These are phyloP conservation scores for Eospalax fontanierii DNA, from an alignment of 2,797 vertebrate genomes.

Conservation along the genomic window DNA sequence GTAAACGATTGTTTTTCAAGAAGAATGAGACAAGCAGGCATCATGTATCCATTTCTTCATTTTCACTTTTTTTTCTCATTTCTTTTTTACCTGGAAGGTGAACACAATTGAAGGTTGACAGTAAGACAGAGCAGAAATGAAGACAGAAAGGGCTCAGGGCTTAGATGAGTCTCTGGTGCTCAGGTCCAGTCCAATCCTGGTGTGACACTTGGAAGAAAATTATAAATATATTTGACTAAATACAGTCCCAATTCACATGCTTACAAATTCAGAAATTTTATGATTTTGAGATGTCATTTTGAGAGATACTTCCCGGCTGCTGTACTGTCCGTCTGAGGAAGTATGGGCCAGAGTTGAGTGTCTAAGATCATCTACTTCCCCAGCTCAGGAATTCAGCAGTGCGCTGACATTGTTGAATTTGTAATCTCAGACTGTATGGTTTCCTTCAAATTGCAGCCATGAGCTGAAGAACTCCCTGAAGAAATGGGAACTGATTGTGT, in stretches of 20 bases:
- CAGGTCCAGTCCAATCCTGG: background rate
- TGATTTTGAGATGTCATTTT: background rate
- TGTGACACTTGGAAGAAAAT: background rate
- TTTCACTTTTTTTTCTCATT: background rate
- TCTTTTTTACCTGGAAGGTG: background rate
- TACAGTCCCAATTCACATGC: background rate
- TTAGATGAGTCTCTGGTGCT: background rate
- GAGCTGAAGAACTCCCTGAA: slow-evolving; percentile 63
- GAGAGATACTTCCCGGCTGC: background rate
- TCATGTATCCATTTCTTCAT: background rate
- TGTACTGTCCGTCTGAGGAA: background rate
- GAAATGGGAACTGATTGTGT: slow-evolving; percentile 67
- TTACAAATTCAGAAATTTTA: background rate
- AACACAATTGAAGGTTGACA: background rate
- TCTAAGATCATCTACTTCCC: background rate
- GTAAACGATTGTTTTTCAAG: background rate
- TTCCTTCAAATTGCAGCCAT: slow-evolving; percentile 20
- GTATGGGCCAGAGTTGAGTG: background rate
- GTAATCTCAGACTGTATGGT: background rate
- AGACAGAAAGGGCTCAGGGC: background rate
- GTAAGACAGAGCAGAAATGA: background rate
- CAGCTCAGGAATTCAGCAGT: background rate
- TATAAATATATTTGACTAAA: background rate
- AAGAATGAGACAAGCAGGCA: background rate
- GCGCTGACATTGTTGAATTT: background rate